Conservation (phyloP, 2,113 vertebrate species). For the Pipra filicauda region DNA sequence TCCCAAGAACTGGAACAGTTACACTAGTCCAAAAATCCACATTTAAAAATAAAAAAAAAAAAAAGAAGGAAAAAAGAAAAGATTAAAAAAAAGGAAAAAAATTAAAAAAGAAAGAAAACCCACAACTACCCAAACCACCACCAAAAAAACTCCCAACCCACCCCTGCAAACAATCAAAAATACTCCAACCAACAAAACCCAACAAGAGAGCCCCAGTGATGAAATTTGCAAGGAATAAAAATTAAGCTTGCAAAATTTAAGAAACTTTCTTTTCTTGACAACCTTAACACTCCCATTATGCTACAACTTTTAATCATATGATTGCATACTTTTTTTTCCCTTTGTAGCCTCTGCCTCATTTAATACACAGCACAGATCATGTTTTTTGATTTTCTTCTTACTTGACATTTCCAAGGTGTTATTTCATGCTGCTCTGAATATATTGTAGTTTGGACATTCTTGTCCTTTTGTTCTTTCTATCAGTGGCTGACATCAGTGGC, state of each 20-base stretch:
- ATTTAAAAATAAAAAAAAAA: background rate
- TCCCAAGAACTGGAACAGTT: conserved; percentile 7
- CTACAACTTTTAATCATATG: background rate
- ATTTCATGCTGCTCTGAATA: background rate
- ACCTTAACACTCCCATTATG: background rate
- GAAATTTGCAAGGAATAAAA: background rate
- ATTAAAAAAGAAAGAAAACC: background rate
- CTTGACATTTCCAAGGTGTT: background rate
- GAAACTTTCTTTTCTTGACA: background rate
- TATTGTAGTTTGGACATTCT: background rate
- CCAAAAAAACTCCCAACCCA: background rate
- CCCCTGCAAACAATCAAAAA: background rate
- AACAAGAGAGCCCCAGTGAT: background rate
- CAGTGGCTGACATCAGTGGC: background rate
- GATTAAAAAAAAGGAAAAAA: background rate
- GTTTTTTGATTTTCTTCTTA: background rate
- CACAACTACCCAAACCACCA: background rate
- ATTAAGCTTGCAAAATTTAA: background rate
- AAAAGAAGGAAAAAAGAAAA: no score
- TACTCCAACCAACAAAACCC: background rate
- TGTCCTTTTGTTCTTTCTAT: background rate
- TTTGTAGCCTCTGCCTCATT: background rate
- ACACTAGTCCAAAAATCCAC: background rate
- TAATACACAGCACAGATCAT: background rate
- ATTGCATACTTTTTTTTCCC: background rate